Evolutionary conservation across 1,140 invertebrate species (phyloP).

Genomic region (Drosophila gunungcola): DNA sequence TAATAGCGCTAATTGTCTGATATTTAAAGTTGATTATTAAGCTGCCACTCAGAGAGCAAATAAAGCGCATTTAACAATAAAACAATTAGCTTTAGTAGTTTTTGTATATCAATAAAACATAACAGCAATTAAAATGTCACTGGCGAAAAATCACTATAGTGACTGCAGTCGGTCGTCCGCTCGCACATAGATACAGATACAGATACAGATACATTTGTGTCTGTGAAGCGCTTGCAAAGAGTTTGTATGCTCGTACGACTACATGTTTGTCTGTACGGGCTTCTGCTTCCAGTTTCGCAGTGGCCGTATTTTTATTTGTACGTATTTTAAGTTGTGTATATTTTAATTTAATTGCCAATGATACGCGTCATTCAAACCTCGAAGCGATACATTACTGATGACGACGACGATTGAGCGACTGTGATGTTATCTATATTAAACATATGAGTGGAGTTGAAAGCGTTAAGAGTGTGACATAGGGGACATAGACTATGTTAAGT

Average conservation of each 20-base stretch:
- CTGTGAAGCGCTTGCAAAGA: constrained; percentile 51
- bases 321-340: constrained; percentile 56
- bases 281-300: constrained; percentile 28
- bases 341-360: constrained; percentile 82
- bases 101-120: constrained; percentile 83
- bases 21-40: constrained; percentile 81
- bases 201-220: constrained; percentile 31
- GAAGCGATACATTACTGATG: constrained; percentile 70
- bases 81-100: constrained; percentile 80
- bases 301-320: constrained; percentile 26
- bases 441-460: constrained; percentile 5
- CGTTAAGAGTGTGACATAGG: neutral
- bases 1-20: constrained; percentile 77
- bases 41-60: constrained; percentile 71
- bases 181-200: constrained; percentile 20
- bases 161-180: constrained; percentile 21
- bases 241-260: constrained; percentile 5
- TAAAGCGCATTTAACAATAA: constrained; percentile 79
- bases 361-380: constrained; percentile 78
- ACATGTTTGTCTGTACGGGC: constrained; percentile 22
- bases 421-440: constrained; percentile 36
- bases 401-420: constrained; percentile 55
- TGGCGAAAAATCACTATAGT: constrained; percentile 69
- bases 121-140: constrained; percentile 82
- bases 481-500: neutral